Evolutionary conservation across 2,113 vertebrate genomes (phyloP).

Genomic region (Hemichromis elongatus): DNA sequence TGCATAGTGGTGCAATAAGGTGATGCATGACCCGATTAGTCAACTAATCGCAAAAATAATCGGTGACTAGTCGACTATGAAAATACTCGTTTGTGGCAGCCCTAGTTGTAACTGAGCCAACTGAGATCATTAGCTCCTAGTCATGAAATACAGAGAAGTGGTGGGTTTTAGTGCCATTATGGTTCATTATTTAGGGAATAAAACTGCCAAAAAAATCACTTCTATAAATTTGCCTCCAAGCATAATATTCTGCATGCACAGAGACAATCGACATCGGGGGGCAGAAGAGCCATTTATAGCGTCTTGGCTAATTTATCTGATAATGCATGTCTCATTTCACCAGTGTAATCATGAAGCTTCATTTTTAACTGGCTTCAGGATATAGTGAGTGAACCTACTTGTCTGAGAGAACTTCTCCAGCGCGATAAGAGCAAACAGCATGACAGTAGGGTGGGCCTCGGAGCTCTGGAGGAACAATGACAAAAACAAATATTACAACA

Average conservation of each 20-base stretch:
- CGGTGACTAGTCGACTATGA: no score
- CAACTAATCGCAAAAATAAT: no score
- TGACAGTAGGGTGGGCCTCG: constrained; percentile 94
- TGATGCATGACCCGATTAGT: no score
- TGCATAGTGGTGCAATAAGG: no score
- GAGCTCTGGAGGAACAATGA: constrained; percentile 78
- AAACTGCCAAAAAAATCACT: not conserved
- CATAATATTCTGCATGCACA: not conserved
- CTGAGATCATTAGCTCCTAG: not conserved
- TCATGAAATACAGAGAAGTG: not conserved
- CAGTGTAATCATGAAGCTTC: not conserved
- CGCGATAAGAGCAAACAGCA: constrained; percentile 98
- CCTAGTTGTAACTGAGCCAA: not conserved
- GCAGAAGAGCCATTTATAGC: not conserved
- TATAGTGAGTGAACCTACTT: constrained; percentile 76
- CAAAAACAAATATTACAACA: not conserved
- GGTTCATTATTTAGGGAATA: not conserved
- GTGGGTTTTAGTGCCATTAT: not conserved
- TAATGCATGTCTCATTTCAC: not conserved
- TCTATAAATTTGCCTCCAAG: not conserved
- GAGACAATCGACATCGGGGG: not conserved
- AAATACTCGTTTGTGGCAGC: no score
- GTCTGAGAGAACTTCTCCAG: constrained; percentile 99
- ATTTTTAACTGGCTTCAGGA: not conserved
- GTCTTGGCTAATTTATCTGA: not conserved